Percentiles rank a stretch among this genome's conserved stretches.
phyloP scores from a whole-genome alignment of 2,797 vertebrate genomes.

The Pseudomugil tenellus region DNA sequence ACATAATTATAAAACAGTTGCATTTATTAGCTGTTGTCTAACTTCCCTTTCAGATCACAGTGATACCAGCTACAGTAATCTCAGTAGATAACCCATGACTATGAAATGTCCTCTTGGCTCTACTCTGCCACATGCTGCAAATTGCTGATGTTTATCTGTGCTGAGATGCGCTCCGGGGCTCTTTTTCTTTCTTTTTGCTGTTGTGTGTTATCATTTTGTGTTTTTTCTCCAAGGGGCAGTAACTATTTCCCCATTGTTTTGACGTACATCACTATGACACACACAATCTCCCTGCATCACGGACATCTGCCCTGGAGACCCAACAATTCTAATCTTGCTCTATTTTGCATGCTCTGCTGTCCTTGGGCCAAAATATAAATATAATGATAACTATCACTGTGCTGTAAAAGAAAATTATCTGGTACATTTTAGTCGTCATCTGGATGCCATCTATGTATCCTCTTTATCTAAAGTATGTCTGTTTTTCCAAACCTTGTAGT shows the following conservation, averaged over 20 bases:
- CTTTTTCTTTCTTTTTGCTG: not conserved
- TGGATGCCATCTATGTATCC: constrained; percentile 14
- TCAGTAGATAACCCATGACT: constrained; percentile 9
- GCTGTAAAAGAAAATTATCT: constrained; percentile 17
- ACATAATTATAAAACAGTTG: not conserved
- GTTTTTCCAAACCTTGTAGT: too few species aligned
- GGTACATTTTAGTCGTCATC: constrained; percentile 23
- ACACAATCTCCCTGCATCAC: not conserved
- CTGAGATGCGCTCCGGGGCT: not conserved
- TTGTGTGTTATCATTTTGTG: not conserved
- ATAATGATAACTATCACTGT: too few species aligned
- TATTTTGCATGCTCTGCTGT: constrained; percentile 9
- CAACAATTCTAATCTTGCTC: constrained; percentile 40
- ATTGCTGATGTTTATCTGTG: constrained; percentile 31
- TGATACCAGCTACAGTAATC: not conserved
- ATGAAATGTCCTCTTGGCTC: constrained; percentile 9
- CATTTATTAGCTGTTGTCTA: not conserved
- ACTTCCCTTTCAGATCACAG: not conserved
- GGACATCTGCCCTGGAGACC: constrained; percentile 10
- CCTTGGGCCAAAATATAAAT: too few species aligned
- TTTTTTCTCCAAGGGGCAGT: not conserved
- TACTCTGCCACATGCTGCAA: not conserved
- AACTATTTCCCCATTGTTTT: not conserved
- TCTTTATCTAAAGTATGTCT: not conserved
- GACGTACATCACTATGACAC: constrained; percentile 19